These are phyloP conservation scores for Monopis laevigella DNA, from an alignment of 2,888 invertebrate genomes.

Conservation along the genomic window DNA sequence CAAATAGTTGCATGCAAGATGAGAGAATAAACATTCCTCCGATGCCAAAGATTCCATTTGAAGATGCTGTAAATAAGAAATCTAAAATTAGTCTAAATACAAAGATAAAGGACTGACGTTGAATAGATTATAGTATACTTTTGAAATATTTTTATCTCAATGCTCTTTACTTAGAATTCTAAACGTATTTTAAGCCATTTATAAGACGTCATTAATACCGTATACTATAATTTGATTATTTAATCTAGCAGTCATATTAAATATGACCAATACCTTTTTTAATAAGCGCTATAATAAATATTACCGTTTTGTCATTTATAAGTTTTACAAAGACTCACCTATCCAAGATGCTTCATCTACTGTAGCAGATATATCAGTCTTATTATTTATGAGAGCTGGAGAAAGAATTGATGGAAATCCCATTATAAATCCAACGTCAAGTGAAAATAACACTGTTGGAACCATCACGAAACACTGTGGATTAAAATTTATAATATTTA, in stretches of 20 bases:
- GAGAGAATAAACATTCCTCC: constrained; percentile 3
- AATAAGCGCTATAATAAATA: too few species aligned
- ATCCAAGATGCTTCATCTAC: constrained; percentile 4
- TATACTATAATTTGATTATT: too few species aligned
- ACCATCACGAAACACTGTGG: constrained; percentile 6
- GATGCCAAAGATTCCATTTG: constrained; percentile 3
- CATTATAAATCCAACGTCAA: constrained; percentile 1
- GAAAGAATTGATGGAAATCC: background rate
- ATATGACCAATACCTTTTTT: too few species aligned
- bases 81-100: too few species aligned
- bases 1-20: constrained; percentile 1
- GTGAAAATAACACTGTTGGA: constrained; percentile 1
- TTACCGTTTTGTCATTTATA: too few species aligned
- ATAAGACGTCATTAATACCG: too few species aligned
- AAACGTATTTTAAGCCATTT: too few species aligned
- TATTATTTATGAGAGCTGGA: background rate
- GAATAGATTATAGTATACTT: too few species aligned
- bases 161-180: too few species aligned
- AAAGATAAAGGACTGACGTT: too few species aligned
- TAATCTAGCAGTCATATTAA: too few species aligned
- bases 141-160: too few species aligned
- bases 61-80: constrained; percentile 3
- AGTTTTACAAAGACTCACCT: background rate
- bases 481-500: background rate
- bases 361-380: constrained; percentile 5